Evolutionary conservation across 2,113 vertebrate species (phyloP), one percentile per base, ranked within the genome.

Genomic region (Camelus dromedarius): DNA sequence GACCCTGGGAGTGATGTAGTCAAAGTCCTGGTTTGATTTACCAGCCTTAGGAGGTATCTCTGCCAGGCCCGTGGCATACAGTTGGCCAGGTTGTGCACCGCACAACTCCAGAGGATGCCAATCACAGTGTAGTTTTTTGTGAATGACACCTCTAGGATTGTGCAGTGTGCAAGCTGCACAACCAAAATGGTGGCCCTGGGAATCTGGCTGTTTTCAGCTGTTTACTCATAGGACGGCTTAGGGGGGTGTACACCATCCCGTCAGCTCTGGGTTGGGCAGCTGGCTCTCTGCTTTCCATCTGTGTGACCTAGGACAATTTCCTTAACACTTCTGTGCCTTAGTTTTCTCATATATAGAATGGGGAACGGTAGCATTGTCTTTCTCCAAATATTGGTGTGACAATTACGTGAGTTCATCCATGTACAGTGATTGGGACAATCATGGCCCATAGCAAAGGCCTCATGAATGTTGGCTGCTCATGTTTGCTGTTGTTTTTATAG

Each of bases 401-500:
- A 16, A 9, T 22, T 14, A 1, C 1, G 3, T 13, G 32, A 70
- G 38, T 79, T 58, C 14, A 35, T 24, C 42, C 48, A 6, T 18
- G 30, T 8, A 8, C 11, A 70, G 52, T 3, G 73, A 19, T 6
- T 24, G 13, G 58, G 58, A 38, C 50, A 6, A 10, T 67, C 50
- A 56, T 80, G 60, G 52, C 24, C 60, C 32, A 8, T 1, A 3
- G 87, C 30, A 3, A 75, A 14, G 6, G 32, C 20, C 28, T 32
- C 10, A 0, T 50, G 22, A 22, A 73, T 0, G 5, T 5, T 50
- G 38, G 15, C 69, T 26, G 1, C 11, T 88, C 24, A 6, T 11
- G 11, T 46, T 69, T 32, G 22, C 38, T 35, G 15, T n/a, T 24
- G 16, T 24, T 52, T 42, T 62, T 10, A 38, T 32, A 19, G 50